Conservation (phyloP, 2,888 invertebrate species). For the Philonicus albiceps region DNA sequence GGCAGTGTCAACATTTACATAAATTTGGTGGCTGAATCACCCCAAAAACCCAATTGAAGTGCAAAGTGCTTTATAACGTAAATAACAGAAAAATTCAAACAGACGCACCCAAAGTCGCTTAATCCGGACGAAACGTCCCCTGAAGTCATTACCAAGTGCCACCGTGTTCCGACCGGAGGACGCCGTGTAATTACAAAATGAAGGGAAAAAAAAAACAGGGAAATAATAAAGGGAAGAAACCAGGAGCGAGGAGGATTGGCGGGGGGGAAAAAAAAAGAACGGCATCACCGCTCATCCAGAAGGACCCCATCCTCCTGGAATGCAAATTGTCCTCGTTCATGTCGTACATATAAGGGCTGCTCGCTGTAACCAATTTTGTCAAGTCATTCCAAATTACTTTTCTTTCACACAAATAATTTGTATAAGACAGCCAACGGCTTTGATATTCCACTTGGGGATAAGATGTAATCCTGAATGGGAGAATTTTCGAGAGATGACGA, state of each 20-base stretch:
- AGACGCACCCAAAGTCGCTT: not conserved
- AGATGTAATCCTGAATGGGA: slow-evolving; percentile 37
- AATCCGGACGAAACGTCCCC: not conserved
- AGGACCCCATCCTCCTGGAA: not conserved
- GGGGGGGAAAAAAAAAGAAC: not conserved
- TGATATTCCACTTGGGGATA: slow-evolving; percentile 37
- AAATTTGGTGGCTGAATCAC: not conserved
- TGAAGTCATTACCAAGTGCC: not conserved
- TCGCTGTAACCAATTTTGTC: slow-evolving; percentile 36
- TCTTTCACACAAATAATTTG: slow-evolving; percentile 39
- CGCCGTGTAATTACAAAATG: not conserved
- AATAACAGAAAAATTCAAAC: not conserved
- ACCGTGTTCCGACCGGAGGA: not conserved
- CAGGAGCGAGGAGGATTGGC: not conserved
- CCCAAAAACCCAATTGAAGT: not conserved
- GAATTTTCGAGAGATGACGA: slow-evolving; percentile 30
- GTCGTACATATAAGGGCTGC: not conserved
- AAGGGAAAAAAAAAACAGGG: not conserved
- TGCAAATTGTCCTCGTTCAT: slow-evolving; percentile 31
- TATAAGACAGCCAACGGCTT: slow-evolving; percentile 39
- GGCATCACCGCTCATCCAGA: not conserved
- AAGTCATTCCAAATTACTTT: slow-evolving; percentile 39
- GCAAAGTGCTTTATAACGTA: not conserved
- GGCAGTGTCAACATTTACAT: not conserved
- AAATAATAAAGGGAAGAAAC: not conserved